Conservation (phyloP, 1,140 invertebrate species). For the Acromyrmex heyeri region DNA sequence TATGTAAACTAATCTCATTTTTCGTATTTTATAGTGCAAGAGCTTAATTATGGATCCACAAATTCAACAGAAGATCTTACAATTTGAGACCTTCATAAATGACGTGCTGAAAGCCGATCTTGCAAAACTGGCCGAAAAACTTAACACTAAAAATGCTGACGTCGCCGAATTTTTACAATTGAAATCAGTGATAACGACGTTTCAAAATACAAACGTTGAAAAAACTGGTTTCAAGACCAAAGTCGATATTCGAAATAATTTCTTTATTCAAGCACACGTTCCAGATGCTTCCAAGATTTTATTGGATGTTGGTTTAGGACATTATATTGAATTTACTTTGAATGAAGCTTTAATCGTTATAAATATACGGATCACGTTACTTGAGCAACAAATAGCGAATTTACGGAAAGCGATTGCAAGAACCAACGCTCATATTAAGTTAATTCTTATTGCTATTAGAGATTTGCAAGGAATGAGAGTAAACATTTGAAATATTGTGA, state of each 20-base stretch:
- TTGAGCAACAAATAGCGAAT: slow-evolving; percentile 89
- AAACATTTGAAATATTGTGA: background rate
- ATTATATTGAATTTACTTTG: slow-evolving; percentile 91
- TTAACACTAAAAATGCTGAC: slow-evolving; percentile 89
- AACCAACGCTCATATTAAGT: slow-evolving; percentile 93
- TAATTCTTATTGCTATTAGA: slow-evolving; percentile 90
- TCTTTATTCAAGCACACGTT: slow-evolving; percentile 91
- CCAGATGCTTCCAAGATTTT: slow-evolving; percentile 90
- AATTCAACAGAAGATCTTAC: slow-evolving; percentile 82
- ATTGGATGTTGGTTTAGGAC: slow-evolving; percentile 92
- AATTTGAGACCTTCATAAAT: slow-evolving; percentile 89
- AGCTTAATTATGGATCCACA: slow-evolving; percentile 75
- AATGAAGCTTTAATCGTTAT: slow-evolving; percentile 91
- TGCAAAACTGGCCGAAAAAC: slow-evolving; percentile 87
- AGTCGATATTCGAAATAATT: slow-evolving; percentile 92
- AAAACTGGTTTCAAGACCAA: slow-evolving; percentile 91
- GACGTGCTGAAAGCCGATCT: slow-evolving; percentile 90
- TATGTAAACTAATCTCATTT: background rate
- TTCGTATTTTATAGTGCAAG: background rate
- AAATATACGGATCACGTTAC: slow-evolving; percentile 89
- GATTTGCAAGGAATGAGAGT: slow-evolving; percentile 86
- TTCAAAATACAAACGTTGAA: slow-evolving; percentile 78
- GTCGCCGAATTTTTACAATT: slow-evolving; percentile 92
- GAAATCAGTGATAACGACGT: slow-evolving; percentile 88
- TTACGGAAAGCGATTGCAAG: slow-evolving; percentile 89